Conservation (phyloP, 2,797 vertebrate species). For the Manis pentadactyla region DNA sequence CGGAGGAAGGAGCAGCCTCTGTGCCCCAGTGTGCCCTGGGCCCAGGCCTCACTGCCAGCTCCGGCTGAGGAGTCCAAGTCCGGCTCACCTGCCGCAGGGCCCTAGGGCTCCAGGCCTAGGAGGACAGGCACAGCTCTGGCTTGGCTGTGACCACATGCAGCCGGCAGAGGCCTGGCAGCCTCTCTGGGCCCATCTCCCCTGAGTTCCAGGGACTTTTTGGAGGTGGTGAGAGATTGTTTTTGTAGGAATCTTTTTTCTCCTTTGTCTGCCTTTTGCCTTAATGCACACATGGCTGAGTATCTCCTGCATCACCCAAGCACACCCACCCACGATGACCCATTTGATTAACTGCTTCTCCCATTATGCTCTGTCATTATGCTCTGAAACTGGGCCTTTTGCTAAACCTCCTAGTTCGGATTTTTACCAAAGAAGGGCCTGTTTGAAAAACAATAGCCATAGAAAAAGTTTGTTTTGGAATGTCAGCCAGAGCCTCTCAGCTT, state of each 20-base stretch:
- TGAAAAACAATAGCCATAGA: background rate
- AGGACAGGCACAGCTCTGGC: background rate
- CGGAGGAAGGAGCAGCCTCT: background rate
- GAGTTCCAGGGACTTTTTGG: background rate
- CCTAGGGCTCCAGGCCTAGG: background rate
- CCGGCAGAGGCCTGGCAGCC: background rate
- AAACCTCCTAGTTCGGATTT: slow-evolving; percentile 6
- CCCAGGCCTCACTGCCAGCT: background rate
- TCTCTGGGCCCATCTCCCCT: background rate
- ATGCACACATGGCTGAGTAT: background rate
- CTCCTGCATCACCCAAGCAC: background rate
- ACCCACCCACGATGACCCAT: background rate
- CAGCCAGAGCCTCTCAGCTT: background rate
- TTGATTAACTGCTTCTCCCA: background rate
- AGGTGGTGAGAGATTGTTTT: background rate
- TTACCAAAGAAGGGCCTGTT: slow-evolving; percentile 35
- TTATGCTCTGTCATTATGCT: slow-evolving; percentile 5
- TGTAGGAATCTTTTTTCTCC: background rate
- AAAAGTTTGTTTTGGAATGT: background rate
- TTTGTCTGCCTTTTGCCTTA: background rate
- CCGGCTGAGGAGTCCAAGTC: background rate
- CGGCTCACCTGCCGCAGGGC: background rate
- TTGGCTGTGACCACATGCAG: background rate
- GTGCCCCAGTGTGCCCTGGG: background rate
- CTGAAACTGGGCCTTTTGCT: background rate